Percentiles rank a stretch among this genome's conserved stretches.
phyloP scores from a whole-genome alignment of 2,888 invertebrate species.

The Limenitis camilla region DNA sequence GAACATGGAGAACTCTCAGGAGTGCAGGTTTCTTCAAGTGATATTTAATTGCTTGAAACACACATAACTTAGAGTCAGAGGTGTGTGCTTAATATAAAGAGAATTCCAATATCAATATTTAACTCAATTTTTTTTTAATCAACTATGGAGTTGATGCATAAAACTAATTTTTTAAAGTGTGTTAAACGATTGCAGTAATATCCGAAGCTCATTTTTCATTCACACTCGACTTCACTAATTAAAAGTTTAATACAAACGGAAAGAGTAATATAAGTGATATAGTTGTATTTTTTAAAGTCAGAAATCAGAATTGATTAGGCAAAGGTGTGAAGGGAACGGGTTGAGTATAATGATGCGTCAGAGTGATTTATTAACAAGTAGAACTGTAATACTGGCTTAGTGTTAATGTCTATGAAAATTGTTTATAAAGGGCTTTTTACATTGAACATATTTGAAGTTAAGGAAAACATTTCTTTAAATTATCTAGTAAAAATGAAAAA shows the following conservation, averaged over 20 bases:
- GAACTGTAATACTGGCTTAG: constrained; percentile 17
- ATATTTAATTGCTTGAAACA: no score
- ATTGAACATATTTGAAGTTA: neutral
- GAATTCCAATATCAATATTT: no score
- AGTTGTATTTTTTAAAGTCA: constrained; percentile 16
- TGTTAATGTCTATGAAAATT: constrained; percentile 24
- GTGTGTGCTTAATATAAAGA: no score
- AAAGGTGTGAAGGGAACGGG: constrained; percentile 16
- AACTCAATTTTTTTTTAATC: no score
- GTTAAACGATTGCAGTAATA: neutral
- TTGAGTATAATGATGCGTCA: constrained; percentile 27
- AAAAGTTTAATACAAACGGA: constrained; percentile 4
- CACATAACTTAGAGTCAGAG: no score
- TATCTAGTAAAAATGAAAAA: no score
- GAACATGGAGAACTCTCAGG: no score
- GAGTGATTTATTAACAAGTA: constrained; percentile 36
- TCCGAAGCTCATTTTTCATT: neutral
- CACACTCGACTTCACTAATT: neutral
- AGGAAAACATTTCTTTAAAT: no score
- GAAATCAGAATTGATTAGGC: constrained; percentile 12
- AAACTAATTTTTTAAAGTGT: no score
- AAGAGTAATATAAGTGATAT: constrained; percentile 9
- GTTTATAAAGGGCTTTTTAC: constrained; percentile 8
- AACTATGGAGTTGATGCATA: no score
- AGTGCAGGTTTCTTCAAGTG: no score